phyloP scores from a whole-genome alignment of 2,113 vertebrate genomes.

The Heptranchias perlo region DNA sequence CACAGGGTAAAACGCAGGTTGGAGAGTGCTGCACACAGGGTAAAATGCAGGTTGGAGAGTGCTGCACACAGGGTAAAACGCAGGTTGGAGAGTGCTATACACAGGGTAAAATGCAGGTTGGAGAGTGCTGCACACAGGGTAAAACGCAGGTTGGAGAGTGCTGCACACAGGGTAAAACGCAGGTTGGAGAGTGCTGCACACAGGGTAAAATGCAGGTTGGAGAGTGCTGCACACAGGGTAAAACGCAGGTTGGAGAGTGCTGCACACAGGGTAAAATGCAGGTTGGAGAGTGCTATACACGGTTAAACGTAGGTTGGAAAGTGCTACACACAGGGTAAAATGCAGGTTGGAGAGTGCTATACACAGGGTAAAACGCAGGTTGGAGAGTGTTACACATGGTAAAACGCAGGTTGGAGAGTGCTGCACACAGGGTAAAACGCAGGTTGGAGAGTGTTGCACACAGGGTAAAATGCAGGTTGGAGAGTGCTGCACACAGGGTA shows the following conservation, averaged over 20 bases:
- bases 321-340: neutral
- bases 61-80: neutral
- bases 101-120: neutral
- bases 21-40: neutral
- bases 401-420: neutral
- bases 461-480: neutral
- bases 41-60: neutral
- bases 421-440: neutral
- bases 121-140: neutral
- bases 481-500: neutral
- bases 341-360: neutral
- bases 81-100: neutral
- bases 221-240: neutral
- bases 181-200: too few species aligned
- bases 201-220: neutral
- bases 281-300: neutral
- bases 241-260: neutral
- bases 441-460: neutral
- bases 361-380: neutral
- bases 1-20: neutral
- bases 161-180: neutral
- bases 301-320: neutral
- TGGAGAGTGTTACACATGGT: neutral
- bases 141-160: neutral
- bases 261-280: neutral